Evolutionary conservation across 2,888 invertebrate species (phyloP).

Genomic region (Hoplodrina ambigua): DNA sequence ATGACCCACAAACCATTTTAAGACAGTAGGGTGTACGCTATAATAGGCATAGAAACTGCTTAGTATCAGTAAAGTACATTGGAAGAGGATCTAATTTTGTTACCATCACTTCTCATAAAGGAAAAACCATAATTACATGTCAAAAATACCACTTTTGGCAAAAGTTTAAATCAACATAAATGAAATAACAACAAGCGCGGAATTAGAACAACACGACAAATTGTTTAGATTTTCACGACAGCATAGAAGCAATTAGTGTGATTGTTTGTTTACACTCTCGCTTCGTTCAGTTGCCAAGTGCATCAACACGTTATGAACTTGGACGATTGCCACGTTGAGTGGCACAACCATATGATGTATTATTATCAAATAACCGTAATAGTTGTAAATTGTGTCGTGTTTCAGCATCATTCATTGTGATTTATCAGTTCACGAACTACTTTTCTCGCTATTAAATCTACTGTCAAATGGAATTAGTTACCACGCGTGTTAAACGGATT

Average conservation of each 20-base stretch:
- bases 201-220: neutral
- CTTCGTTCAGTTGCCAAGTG: conserved; percentile 50
- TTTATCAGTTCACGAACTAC: neutral
- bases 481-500: neutral
- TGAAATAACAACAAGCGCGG: neutral
- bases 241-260: conserved; percentile 6
- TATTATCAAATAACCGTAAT: conserved; percentile 40
- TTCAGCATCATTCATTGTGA: conserved; percentile 1
- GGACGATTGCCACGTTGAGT: conserved; percentile 43
- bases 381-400: conserved; percentile 1
- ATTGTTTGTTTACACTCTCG: conserved; percentile 50
- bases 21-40: too few species aligned
- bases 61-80: too few species aligned
- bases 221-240: conserved; percentile 15
- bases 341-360: conserved; percentile 10
- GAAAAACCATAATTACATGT: too few species aligned
- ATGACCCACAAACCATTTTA: too few species aligned
- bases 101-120: too few species aligned
- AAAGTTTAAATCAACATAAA: neutral
- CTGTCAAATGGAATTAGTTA: too few species aligned
- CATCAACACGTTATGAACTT: conserved; percentile 34
- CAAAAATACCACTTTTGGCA: neutral
- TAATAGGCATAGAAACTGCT: too few species aligned
- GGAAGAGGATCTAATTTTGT: too few species aligned
- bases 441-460: neutral